Evolutionary conservation across 2,888 invertebrate species (phyloP), one percentile per base, ranked within the genome.

Genomic region (Rhimphoctona megacephalus): DNA sequence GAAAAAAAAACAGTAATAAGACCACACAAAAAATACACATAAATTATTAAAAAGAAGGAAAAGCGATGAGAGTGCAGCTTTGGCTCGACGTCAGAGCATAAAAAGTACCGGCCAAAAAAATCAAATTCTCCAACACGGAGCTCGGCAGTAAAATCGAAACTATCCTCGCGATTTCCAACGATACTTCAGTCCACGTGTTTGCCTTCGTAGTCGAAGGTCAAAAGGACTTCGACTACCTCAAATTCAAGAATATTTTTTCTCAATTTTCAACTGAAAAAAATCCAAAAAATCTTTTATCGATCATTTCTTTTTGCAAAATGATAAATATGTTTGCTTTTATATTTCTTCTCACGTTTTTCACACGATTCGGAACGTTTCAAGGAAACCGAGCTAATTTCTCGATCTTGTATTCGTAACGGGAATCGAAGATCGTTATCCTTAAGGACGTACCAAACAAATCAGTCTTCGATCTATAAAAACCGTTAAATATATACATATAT

Each of bases 371-470:
- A 30, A 30, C 22, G 57, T 30, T 25, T 14, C 9, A 36, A n/a
- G 66, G 39, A 36, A 36, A 39, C n/a, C 66, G 39, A 64, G 67
- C 74, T 43, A 74, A 81, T 52, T 39, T 57, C 69, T 70, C 64
- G 84, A 79, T 80, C 46, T 67, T 36, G 46, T 54, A 30, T 61
- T 64, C 49, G 49, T 39, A 57, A 30, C 70, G 49, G 57, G 67
- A 72, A 49, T 30, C 17, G 36, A 39, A 36, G 80, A 84, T 84
- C 84, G 69, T 69, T 54, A 84, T 61, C 61, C 14, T 30, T 30
- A 61, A 61, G 61, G 30, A 30, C 61, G 30, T 61, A 30, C 30
- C 61, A 61, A 61, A 61, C 76, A 80, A 80, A 80, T 80, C 83
- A 64, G 70, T 83, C 67, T 77, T 77, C 77, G 66, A 61, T 76